Evolutionary conservation across 2,797 vertebrate genomes (phyloP), one percentile per base, ranked within the genome.

Genomic region (Hippoglossus hippoglossus): DNA sequence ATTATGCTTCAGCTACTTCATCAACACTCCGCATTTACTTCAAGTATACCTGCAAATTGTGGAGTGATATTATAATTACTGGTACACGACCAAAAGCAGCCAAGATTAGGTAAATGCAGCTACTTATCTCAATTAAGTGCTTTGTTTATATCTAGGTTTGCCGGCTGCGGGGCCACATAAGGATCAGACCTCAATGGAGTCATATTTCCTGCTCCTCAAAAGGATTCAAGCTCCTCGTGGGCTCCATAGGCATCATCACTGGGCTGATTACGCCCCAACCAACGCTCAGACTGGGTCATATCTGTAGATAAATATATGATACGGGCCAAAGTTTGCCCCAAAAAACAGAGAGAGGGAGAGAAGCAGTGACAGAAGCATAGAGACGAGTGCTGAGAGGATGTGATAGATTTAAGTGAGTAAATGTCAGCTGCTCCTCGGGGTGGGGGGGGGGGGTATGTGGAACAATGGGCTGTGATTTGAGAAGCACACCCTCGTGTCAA

Each of bases 351-450:
- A 22, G 9, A 47, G 25, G 59, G 41, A 41, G 15, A 11, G 34
- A 28, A 21, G 44, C 47, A 62, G 39, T 6, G 24, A 44, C 47
- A 58, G 31, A 66, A 50, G 60, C 34, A 18, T n/a, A 56, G 16
- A 36, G 64, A 26, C 18, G 21, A 67, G n/a, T 10, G 39, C 67
- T 52, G 71, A 58, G 65, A 71, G 66, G 47, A 67, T 62, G 69
- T 63, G 70, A 82, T 67, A 59, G 63, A 71, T 87, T 75, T 66
- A 64, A 75, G 73, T 66, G 80, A 80, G 73, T 79, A 86, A 89
- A 89, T 89, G 87, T 92, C 83, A 90, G 68, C 31, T 36, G 55
- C 82, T 82, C 82, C 85, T 81, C 55, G 11, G 81, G n/a, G n/a
- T n/a, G n/a, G 80, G 82, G 79, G 82, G 87, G 22, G 1, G 22